Evolutionary conservation across 2,113 vertebrate species (phyloP).

Genomic region (Ovis canadensis): DNA sequence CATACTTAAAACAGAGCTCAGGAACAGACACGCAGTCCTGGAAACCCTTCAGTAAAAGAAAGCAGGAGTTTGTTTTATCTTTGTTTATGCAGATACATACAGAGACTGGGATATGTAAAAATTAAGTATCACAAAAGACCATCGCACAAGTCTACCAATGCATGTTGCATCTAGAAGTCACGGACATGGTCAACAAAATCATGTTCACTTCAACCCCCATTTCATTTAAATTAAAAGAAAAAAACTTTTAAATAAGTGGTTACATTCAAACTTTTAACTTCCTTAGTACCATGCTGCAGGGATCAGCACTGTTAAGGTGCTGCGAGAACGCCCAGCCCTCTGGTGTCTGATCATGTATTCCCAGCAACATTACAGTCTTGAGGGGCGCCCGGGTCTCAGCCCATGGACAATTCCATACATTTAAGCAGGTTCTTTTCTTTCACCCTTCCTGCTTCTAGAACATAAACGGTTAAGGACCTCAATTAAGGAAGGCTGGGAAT

Average conservation of each 20-base stretch:
- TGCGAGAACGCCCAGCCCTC: constrained; percentile 67
- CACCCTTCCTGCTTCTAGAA: constrained; percentile 51
- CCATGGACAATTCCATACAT: not conserved
- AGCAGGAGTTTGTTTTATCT: constrained; percentile 73
- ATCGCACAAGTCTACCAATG: constrained; percentile 82
- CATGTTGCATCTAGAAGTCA: constrained; percentile 81
- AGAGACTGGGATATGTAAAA: constrained; percentile 83
- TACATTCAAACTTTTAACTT: constrained; percentile 82
- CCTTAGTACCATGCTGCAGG: constrained; percentile 77
- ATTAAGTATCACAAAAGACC: constrained; percentile 83
- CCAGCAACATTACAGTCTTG: not conserved
- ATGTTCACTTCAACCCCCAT: constrained; percentile 81
- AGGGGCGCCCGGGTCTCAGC: not conserved
- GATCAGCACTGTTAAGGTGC: constrained; percentile 73
- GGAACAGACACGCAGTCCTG: constrained; percentile 82
- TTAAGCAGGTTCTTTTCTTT: constrained; percentile 62
- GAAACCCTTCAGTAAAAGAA: constrained; percentile 82
- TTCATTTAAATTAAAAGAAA: constrained; percentile 68
- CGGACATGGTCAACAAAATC: constrained; percentile 80
- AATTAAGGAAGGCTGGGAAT: constrained; percentile 54
- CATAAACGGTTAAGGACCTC: constrained; percentile 28
- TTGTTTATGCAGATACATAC: constrained; percentile 83
- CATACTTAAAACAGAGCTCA: constrained; percentile 84
- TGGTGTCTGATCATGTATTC: not conserved
- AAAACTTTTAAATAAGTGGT: constrained; percentile 81